Evolutionary conservation across 2,888 invertebrate species (phyloP).

Genomic region (Carcina quercana): DNA sequence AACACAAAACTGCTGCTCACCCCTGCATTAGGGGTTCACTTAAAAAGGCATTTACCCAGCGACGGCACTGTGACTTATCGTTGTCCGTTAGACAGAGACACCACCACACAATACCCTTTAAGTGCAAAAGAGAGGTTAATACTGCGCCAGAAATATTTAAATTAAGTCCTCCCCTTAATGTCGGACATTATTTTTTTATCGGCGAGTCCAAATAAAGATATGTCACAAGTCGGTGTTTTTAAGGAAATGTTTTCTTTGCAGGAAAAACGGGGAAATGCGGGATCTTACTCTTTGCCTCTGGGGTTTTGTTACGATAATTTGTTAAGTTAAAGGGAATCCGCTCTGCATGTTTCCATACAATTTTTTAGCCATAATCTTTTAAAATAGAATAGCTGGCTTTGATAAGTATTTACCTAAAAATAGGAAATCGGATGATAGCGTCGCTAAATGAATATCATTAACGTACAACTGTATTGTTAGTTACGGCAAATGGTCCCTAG

Average conservation of each 20-base stretch:
- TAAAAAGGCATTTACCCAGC: conserved; percentile 62
- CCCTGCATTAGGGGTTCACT: conserved; percentile 38
- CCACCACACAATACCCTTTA: conserved; percentile 10
- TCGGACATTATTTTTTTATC: conserved; percentile 71
- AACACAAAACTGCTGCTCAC: conserved; percentile 21
- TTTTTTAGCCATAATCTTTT: too few relatives aligned
- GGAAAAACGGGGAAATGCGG: too few relatives aligned
- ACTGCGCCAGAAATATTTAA: conserved; percentile 60
- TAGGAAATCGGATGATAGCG: too few relatives aligned
- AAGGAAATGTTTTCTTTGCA: conserved; percentile 30
- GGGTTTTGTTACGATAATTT: too few relatives aligned
- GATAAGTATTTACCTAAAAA: too few relatives aligned
- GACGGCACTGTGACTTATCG: conserved; percentile 53
- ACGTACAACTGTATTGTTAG: too few relatives aligned
- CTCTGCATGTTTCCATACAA: too few relatives aligned
- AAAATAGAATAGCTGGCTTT: too few relatives aligned
- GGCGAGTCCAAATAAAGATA: conserved; percentile 60
- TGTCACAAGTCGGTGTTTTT: conserved; percentile 33
- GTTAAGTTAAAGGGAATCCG: too few relatives aligned
- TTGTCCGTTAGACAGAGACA: conserved; percentile 30
- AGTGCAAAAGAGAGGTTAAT: conserved; percentile 26
- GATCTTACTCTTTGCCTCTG: too few relatives aligned
- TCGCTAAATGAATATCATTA: too few relatives aligned
- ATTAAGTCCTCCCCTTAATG: conserved; percentile 67
- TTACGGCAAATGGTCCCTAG: too few relatives aligned